Base-by-base conservation (phyloP, 2,113 vertebrate genomes). In the Microcebus ravelobensis region DNA sequence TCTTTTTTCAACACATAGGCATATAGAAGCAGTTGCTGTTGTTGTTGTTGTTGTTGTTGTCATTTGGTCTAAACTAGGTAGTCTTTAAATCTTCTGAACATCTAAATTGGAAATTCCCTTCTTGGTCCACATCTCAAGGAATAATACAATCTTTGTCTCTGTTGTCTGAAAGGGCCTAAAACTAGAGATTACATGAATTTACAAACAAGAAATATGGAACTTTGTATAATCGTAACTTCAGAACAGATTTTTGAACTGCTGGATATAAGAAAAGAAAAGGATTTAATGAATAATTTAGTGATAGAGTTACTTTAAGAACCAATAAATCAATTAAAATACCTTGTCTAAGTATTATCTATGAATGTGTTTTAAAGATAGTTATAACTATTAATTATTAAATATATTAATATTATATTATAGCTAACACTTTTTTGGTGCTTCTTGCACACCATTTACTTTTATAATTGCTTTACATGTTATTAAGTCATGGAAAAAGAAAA, bases 41-140 rank as follows among this genome's bases (percentile, higher is more conserved):
- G 27, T 11, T 27, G 25, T 29, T 61, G 59, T 61, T 63, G 27
- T 63, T 27, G 11, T 29, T 63, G 27, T 12, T 50, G 90, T 91
- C 71, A 52, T 94, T 88, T 83, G 83, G 81, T 59, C 91, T 52
- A 3, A 95, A 93, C 11, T 65, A 74, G 20, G 5, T 70, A 87
- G 67, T 97, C 15, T 94, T 89, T 74, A 94, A 96, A 91, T 71
- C 14, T 94, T 94, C 42, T 91, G 42, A 55, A 59, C 21, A 57
- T 63, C n/a, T 20, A 89, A 86, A 80, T 91, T 65, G 79, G 73
- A 96, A 87, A 83, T 65, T 91, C 7, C 57, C 27, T 83, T 93
- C 81, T 77, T 77, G 45, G 9, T 48, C 76, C n/a, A 42, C n/a
- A 57, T 87, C 8, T 82, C 25, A 61, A 77, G 13, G 8, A 52